A percentile compares a stretch with the other conserved stretches of the same genome.
Evolutionary conservation across 2,888 invertebrate genomes (phyloP).

Genomic region (Leptopilina syphax): DNA sequence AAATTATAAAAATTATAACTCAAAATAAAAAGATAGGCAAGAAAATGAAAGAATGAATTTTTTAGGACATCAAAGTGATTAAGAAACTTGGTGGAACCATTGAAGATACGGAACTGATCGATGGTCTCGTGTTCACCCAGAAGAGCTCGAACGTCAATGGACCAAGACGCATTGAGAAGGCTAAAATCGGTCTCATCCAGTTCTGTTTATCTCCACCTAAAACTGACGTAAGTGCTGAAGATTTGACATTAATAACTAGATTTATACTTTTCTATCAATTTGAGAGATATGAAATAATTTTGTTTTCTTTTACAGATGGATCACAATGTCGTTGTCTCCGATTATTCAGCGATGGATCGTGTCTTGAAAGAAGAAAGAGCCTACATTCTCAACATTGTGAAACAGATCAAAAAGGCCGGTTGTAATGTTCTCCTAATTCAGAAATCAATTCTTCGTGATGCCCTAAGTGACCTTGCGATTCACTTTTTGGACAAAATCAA

Average conservation of each 20-base stretch:
- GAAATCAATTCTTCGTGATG: constrained; percentile 91
- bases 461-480: constrained; percentile 96
- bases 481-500: constrained; percentile 99
- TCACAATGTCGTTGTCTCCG: constrained; percentile 96
- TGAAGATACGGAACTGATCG: constrained; percentile 96
- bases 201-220: constrained; percentile 99
- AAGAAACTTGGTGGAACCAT: constrained; percentile 97
- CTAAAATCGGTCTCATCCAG: constrained; percentile 98
- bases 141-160: constrained; percentile 93
- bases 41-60: constrained; percentile 30
- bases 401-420: constrained; percentile 98
- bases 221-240: constrained; percentile 87
- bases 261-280: neutral
- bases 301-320: constrained; percentile 85
- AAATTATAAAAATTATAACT: neutral
- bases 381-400: constrained; percentile 98
- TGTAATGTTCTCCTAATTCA: constrained; percentile 98
- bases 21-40: neutral
- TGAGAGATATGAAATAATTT: neutral
- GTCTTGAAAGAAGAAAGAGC: constrained; percentile 97
- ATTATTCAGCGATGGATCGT: constrained; percentile 99
- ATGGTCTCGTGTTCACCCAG: constrained; percentile 96
- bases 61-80: constrained; percentile 94
- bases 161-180: constrained; percentile 96
- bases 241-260: neutral